Evolutionary conservation across 1,140 invertebrate genomes (phyloP).

Genomic region (Caenorhabditis briggsae): DNA sequence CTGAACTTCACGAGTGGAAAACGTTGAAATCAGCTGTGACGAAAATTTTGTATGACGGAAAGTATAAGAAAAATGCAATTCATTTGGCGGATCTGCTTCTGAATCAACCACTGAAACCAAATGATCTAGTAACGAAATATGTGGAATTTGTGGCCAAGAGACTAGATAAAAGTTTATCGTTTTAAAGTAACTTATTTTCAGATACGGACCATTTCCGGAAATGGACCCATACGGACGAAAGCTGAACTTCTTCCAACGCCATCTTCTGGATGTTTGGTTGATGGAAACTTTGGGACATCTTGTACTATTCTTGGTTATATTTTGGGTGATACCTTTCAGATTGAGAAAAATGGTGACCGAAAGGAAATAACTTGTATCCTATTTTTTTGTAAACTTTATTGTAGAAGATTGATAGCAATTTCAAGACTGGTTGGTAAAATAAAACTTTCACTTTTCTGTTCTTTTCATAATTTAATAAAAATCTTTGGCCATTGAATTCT

Average conservation of each 20-base stretch:
- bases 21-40: conserved; percentile 40
- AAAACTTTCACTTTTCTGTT: too few relatives aligned
- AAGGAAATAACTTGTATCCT: too few relatives aligned
- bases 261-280: background rate
- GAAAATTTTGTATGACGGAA: background rate
- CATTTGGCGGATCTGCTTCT: conserved; percentile 32
- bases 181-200: background rate
- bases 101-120: conserved; percentile 44
- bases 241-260: background rate
- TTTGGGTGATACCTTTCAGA: too few relatives aligned
- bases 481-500: too few relatives aligned
- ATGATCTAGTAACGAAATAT: conserved; percentile 33
- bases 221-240: conserved; percentile 23
- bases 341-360: too few relatives aligned
- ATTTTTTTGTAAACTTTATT: too few relatives aligned
- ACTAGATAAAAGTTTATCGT: background rate
- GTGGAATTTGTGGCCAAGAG: conserved; percentile 54
- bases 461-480: too few relatives aligned
- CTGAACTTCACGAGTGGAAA: conserved; percentile 42
- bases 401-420: too few relatives aligned
- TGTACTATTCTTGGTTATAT: background rate
- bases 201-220: conserved; percentile 33
- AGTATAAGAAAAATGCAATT: conserved; percentile 33
- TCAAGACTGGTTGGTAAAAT: too few relatives aligned
- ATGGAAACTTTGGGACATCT: background rate